phyloP scores from a whole-genome alignment of 1,140 invertebrate genomes.

The Nasonia vitripennis region DNA sequence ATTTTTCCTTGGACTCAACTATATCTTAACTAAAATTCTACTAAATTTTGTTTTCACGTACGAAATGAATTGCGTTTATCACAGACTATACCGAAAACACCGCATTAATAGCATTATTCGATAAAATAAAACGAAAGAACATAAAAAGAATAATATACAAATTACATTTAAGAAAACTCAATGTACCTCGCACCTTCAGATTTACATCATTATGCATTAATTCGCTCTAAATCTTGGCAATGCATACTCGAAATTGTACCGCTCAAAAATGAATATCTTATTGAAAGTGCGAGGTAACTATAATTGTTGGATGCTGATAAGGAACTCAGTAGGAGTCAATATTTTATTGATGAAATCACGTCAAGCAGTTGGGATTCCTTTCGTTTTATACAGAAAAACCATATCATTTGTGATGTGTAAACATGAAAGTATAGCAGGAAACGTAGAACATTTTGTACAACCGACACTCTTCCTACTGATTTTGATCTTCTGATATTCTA shows the following conservation, averaged over 20 bases:
- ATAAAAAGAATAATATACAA: slow-evolving; percentile 33
- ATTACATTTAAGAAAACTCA: slow-evolving; percentile 1
- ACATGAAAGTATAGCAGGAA: slow-evolving; percentile 22
- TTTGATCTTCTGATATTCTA: slow-evolving; percentile 12
- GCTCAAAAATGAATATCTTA: not conserved
- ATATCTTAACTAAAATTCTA: slow-evolving; percentile 14
- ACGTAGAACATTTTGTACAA: slow-evolving; percentile 37
- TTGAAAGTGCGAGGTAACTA: slow-evolving; percentile 22
- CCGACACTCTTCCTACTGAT: slow-evolving; percentile 12
- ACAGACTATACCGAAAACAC: slow-evolving; percentile 43
- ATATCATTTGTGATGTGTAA: slow-evolving; percentile 19
- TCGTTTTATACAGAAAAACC: slow-evolving; percentile 35
- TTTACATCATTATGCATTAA: not conserved
- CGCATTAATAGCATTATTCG: slow-evolving; percentile 3
- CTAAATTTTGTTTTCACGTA: slow-evolving; percentile 34
- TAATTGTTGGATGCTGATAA: slow-evolving; percentile 49
- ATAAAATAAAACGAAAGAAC: slow-evolving; percentile 32
- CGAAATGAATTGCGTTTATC: slow-evolving; percentile 50
- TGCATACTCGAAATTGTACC: not conserved
- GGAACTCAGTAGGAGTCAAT: slow-evolving; percentile 54
- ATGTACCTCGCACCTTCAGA: slow-evolving; percentile 34
- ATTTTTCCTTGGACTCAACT: slow-evolving; percentile 26
- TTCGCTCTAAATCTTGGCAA: not conserved
- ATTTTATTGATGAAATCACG: slow-evolving; percentile 60
- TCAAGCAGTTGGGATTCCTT: slow-evolving; percentile 26